Evolutionary conservation across 2,797 vertebrate species (phyloP).

Genomic region (Uromys caudimaculatus): DNA sequence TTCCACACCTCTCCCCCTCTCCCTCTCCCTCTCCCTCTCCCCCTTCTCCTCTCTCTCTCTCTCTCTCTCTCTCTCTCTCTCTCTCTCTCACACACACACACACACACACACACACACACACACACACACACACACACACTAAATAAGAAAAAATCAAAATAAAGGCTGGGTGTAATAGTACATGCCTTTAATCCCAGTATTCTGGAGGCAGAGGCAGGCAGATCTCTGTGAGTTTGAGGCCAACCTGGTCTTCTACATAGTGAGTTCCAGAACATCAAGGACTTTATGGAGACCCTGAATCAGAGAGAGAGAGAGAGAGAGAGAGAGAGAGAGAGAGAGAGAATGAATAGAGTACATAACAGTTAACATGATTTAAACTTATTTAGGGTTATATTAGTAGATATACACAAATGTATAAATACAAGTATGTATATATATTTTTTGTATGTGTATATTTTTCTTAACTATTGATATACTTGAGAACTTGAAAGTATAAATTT

Average conservation of each 20-base stretch:
- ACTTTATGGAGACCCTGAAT: neutral
- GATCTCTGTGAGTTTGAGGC: neutral
- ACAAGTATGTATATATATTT: neutral
- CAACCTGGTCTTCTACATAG: neutral
- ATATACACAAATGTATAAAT: neutral
- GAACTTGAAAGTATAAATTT: slow-evolving; percentile 16
- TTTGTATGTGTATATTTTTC: neutral
- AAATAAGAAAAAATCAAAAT: neutral
- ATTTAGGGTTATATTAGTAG: neutral
- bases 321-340: neutral
- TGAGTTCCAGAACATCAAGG: neutral
- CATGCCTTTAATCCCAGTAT: neutral
- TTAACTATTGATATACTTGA: slow-evolving; percentile 45
- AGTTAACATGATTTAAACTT: slow-evolving; percentile 48
- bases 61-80: no score
- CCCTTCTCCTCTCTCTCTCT: no score
- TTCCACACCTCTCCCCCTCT: neutral
- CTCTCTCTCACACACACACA: no score
- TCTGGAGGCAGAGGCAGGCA: neutral
- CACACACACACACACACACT: neutral
- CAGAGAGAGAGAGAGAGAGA: neutral
- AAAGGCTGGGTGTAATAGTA: neutral
- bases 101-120: neutral
- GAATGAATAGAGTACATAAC: neutral
- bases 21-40: no score